These are phyloP conservation scores for Acrobasis repandana DNA, from an alignment of 2,888 invertebrate species.

Conservation along the genomic window DNA sequence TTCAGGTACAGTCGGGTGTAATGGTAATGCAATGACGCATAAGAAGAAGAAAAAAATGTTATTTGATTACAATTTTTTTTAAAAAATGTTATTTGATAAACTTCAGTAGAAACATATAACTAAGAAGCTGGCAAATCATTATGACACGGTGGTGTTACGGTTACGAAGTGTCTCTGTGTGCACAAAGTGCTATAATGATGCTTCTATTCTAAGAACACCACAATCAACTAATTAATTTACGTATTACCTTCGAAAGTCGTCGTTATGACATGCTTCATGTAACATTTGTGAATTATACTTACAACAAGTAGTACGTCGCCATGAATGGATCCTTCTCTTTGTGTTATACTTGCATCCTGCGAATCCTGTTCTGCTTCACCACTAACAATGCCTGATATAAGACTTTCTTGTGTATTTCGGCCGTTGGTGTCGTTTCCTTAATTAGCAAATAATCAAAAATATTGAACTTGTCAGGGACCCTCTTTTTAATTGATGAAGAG, in stretches of 20 bases:
- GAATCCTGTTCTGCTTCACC: conserved; percentile 76
- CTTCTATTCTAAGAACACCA: conserved; percentile 76
- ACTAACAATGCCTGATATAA: conserved; percentile 76
- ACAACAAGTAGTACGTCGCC: conserved; percentile 71
- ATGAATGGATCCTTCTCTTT: conserved; percentile 63
- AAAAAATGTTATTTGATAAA: too few species aligned
- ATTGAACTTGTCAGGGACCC: conserved; percentile 80
- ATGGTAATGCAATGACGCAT: too few species aligned
- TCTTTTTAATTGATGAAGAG: conserved; percentile 56
- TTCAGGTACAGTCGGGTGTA: too few species aligned
- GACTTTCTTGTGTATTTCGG: conserved; percentile 74
- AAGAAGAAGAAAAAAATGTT: too few species aligned
- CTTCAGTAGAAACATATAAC: conserved; percentile 53
- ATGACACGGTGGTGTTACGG: conserved; percentile 64
- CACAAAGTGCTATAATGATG: conserved; percentile 72
- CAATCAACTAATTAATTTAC: conserved; percentile 67
- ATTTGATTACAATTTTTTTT: too few species aligned
- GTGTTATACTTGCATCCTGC: conserved; percentile 74
- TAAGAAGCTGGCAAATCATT: conserved; percentile 80
- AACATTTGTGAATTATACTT: conserved; percentile 63
- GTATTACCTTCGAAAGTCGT: conserved; percentile 67
- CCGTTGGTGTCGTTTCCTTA: conserved; percentile 76
- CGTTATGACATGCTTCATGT: conserved; percentile 57
- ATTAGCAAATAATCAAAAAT: conserved; percentile 81
- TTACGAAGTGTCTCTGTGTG: conserved; percentile 67